Base-by-base conservation (phyloP, 2,113 vertebrate species). In the Aptenodytes patagonicus region DNA sequence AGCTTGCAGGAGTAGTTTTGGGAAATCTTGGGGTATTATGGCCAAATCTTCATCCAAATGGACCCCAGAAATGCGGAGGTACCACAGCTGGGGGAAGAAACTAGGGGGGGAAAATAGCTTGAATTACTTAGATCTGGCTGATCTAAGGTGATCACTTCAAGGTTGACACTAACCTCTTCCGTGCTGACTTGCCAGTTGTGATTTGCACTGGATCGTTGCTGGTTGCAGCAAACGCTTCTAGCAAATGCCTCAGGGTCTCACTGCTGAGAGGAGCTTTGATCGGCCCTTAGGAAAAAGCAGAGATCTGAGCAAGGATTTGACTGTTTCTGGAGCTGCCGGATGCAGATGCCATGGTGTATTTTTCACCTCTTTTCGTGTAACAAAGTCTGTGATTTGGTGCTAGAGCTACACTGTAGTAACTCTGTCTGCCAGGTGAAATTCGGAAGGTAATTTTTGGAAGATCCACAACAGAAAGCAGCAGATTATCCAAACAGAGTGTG, bases 401-500 rank as follows among this genome's bases (percentile, higher is more conserved):
- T 55, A 4, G n/a, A 34, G 62, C 49, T 38, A 24, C 83, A 31
- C 4, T 3, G 47, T 69, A 29, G 38, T 2, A 32, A 12, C 61
- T 70, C 36, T 18, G 26, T 7, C 51, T 75, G 28, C 57, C 32
- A 6, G 31, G n/a, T 32, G 76, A 46, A 52, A 36, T 0, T 0
- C 0, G 0, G 34, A 28, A 68, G 36, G 69, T 36, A 0, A 17
- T 20, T 54, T 36, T 46, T 9, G 36, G 21, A 47, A 40, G 46
- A 34, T 61, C n/a, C 42, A 4, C 54, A 49, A 8, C 5, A 51
- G 58, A 62, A 82, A 61, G 54, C 62, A 80, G 65, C 44, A 38
- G 47, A 5, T 16, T 0, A 24, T 7, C 4, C 6, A 60, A 49
- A 4, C 5, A 0, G 32, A 19, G 14, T 0, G 17, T 6, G 49